Conservation (phyloP, 2,113 vertebrate species). For the Megalops atlanticus region DNA sequence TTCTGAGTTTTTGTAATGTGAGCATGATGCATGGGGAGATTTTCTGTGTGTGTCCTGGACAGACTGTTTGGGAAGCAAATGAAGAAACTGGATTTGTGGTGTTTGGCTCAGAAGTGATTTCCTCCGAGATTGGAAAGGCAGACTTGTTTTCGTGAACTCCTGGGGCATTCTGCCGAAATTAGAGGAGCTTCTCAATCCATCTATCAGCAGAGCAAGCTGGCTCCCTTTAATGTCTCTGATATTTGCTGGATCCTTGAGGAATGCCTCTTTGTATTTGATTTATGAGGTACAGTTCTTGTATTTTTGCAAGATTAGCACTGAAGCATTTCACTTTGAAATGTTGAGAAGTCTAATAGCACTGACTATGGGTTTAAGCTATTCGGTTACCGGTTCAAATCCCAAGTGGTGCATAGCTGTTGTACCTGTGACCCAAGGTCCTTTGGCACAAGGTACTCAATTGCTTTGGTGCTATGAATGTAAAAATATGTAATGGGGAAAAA, state of each 20-base stretch:
- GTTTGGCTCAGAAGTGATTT: neutral
- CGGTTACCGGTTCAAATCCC: neutral
- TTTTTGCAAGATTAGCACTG: neutral
- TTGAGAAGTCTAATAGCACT: neutral
- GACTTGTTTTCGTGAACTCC: slow-evolving; percentile 1
- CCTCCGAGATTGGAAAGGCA: neutral
- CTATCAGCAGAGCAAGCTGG: slow-evolving; percentile 30
- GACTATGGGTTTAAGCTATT: neutral
- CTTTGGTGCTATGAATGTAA: no score
- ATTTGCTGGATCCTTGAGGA: slow-evolving; percentile 18
- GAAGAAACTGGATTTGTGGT: slow-evolving; percentile 1
- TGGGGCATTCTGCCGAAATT: slow-evolving; percentile 9
- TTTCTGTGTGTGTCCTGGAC: neutral
- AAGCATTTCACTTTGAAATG: neutral
- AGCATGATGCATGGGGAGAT: neutral
- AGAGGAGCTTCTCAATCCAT: slow-evolving; percentile 33
- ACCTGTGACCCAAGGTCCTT: neutral
- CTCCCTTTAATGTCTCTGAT: slow-evolving; percentile 6
- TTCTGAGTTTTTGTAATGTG: neutral
- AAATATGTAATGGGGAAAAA: no score
- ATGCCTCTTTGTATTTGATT: slow-evolving; percentile 47
- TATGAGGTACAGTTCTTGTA: neutral
- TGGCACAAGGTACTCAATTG: neutral
- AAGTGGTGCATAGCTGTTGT: neutral
- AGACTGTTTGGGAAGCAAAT: neutral